These are phyloP conservation scores for Halcyon malimbica DNA, from an alignment of 2,113 vertebrate species.

Conservation along the genomic window DNA sequence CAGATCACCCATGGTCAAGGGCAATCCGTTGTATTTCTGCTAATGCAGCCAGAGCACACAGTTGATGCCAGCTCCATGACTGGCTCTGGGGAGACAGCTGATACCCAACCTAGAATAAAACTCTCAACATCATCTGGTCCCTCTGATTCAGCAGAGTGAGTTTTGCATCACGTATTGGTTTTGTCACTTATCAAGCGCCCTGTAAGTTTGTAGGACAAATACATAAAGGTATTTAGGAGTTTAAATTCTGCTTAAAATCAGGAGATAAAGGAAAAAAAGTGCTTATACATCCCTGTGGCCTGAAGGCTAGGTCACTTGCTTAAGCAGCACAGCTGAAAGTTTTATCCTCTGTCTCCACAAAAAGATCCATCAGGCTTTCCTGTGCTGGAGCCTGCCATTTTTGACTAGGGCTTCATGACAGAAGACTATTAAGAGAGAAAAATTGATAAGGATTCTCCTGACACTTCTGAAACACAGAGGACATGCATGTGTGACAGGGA, in stretches of 20 bases:
- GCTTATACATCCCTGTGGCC: neutral
- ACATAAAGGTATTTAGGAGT: neutral
- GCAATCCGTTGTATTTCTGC: neutral
- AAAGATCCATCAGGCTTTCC: neutral
- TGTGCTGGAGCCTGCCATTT: conserved; percentile 1
- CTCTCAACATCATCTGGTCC: neutral
- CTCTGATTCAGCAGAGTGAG: neutral
- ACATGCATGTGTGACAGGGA: neutral
- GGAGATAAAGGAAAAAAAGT: neutral
- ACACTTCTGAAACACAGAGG: neutral
- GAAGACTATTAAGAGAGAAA: conserved; percentile 48
- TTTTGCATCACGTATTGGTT: neutral
- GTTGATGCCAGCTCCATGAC: neutral
- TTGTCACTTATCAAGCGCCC: neutral
- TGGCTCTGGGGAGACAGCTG: neutral
- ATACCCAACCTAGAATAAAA: neutral
- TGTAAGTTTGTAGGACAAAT: neutral
- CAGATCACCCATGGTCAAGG: neutral
- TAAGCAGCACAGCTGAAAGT: neutral
- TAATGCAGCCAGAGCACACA: neutral
- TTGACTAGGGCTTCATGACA: neutral
- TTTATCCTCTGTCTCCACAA: neutral
- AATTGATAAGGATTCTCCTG: conserved; percentile 33
- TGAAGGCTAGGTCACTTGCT: neutral
- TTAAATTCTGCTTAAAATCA: neutral